Percentiles rank a stretch among this genome's conserved stretches.
These are phyloP conservation scores for Daubentonia madagascariensis DNA, from an alignment of 2,113 vertebrate genomes.

Conservation along the genomic window DNA sequence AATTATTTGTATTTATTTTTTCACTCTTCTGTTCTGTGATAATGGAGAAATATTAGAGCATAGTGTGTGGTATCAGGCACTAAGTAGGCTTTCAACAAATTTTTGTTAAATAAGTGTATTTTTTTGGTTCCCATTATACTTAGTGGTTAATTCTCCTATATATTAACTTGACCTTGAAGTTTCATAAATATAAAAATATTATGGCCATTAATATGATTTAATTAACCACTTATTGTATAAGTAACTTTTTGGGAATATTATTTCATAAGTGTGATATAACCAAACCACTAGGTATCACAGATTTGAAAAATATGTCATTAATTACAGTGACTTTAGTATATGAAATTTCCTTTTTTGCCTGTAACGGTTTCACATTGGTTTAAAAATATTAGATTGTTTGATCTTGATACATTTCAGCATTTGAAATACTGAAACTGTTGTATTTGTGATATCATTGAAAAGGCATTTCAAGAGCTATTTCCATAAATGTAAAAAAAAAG, in stretches of 20 bases:
- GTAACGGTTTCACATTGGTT: not conserved
- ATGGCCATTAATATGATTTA: constrained; percentile 22
- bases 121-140: not conserved
- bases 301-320: not conserved
- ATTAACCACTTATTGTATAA: not conserved
- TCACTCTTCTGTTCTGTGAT: not conserved
- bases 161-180: not conserved
- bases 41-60: not conserved
- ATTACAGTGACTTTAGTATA: not conserved
- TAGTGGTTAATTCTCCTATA: not conserved
- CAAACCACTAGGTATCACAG: not conserved
- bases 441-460: not conserved
- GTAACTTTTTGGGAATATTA: constrained; percentile 7
- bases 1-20: constrained; percentile 3
- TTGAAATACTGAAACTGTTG: not conserved
- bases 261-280: not conserved
- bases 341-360: constrained; percentile 18
- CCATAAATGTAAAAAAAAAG: not conserved
- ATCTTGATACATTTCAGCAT: not conserved
- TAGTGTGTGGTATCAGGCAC: not conserved
- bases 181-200: not conserved
- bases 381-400: not conserved
- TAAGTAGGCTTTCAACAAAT: not conserved
- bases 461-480: not conserved
- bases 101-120: not conserved